Evolutionary conservation across 2,797 vertebrate species (phyloP).

Genomic region (Amazonetta brasiliensis): DNA sequence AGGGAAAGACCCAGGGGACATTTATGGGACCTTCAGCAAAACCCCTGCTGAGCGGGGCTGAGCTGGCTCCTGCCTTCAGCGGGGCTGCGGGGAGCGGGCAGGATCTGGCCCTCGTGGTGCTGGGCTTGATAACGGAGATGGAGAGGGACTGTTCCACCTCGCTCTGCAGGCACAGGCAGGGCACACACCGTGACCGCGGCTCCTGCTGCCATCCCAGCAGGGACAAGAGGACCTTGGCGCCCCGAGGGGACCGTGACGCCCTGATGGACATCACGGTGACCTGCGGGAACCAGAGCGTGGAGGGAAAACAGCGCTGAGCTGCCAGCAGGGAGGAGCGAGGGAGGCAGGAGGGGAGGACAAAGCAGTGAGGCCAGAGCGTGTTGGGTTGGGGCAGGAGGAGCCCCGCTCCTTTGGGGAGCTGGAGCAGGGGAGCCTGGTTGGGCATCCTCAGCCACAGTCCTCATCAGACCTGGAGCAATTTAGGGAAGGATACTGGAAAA

Average conservation of each 20-base stretch:
- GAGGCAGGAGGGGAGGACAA: fast-evolving
- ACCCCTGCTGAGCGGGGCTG: fast-evolving
- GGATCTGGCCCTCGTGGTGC: neutral
- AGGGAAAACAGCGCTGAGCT: neutral
- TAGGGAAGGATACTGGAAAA: neutral
- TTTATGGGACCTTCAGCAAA: neutral
- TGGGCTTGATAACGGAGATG: neutral
- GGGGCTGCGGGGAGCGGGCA: neutral
- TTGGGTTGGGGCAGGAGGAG: neutral
- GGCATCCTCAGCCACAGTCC: neutral
- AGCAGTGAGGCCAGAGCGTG: fast-evolving
- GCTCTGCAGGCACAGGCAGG: neutral
- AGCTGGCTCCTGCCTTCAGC: neutral
- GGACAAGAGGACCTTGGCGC: neutral
- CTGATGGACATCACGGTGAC: neutral
- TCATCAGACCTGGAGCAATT: neutral
- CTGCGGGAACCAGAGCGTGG: neutral
- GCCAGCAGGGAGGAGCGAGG: neutral
- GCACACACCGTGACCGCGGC: fast-evolving
- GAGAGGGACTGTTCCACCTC: neutral
- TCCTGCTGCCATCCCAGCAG: too few relatives aligned
- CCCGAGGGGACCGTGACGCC: neutral
- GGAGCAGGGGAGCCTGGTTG: fast-evolving
- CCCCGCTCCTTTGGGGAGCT: neutral
- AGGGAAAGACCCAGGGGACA: neutral